Base-by-base conservation (phyloP, 2,113 vertebrate genomes). In the Tachysurus fulvidraco region DNA sequence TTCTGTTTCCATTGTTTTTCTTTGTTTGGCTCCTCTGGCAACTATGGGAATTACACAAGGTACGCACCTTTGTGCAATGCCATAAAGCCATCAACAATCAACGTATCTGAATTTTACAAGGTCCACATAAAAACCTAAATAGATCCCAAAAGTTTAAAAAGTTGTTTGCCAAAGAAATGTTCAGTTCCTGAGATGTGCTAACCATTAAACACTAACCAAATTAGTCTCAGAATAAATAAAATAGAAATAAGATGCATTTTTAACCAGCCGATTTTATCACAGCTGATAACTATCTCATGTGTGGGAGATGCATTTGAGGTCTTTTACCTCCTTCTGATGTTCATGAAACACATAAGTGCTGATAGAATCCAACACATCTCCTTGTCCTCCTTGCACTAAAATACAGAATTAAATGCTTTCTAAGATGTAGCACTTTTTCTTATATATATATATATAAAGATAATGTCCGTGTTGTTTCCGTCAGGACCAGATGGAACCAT, bases 401-500 rank as follows among this genome's bases (percentile, higher is more conserved):
- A 57, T 36, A 2, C 30, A 41, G 55, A 25, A 41, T 13, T 2
- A 81, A 81, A 8, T 11, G 23, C 79, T 36, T 80, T 7, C 46
- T 21, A 11, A 46, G 28, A 10, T 69, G 46, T 30, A 36, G 65
- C 19, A 46, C 57, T 0, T 50, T 46, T 50, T 50, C n/a, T n/a
- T 9, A n/a, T 60, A 36, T 36, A 36, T 36, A 36, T 36, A 36
- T 36, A 36, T 36, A 36, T 80, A 21, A 25, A 10, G 23, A 16
- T 64, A 8, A 16, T 82, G 87, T 87, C 82, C 36, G n/a, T 74
- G 54, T 81, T 46, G 57, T 84, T 44, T 17, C 52, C 25, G 13
- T 84, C 52, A 57, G 83, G 21, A 25, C 30, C 30, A 59, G 82
- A 84, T 69, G 23, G 4, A 71, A 50, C 52, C 55, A 74, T 67